Base-by-base conservation (phyloP, 2,797 vertebrate species). In the Characodon lateralis region DNA sequence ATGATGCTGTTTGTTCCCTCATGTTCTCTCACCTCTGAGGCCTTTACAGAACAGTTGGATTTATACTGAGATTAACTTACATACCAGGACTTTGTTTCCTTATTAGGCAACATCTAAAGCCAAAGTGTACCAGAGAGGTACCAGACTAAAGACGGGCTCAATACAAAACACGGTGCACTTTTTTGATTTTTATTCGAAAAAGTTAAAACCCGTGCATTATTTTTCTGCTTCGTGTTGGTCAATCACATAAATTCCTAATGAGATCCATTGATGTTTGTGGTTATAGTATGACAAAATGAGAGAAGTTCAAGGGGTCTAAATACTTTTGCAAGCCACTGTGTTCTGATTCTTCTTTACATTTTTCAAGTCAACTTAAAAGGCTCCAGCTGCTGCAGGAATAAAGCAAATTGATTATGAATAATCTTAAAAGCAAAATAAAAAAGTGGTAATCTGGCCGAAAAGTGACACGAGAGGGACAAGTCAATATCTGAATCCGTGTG, bases 331-430 rank as follows among this genome's bases (percentile, higher is more conserved):
- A 48, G 24, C 22, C 24, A 69, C 22, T 69, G 35, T 22, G 63
- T 78, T 79, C 73, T 84, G 26, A 73, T 82, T 28, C 75, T 69
- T 89, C 80, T 79, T 66, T 22, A 58, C 72, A 68, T 77, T 88
- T 87, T 73, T 77, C 12, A 69, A 85, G 76, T 90, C 84, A 86
- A 89, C 88, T 79, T 73, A 58, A 89, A 87, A 83, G 82, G 80
- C 87, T 71, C 87, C 84, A 74, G 84, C 69, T 72, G 88, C 76
- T 72, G 63, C 73, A 77, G 87, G 77, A 88, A 88, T 90, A 87
- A 85, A 76, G 81, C 79, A 41, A 83, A 94, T 92, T 86, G 91
- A 94, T 92, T 87, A 70, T 89, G 82, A 91, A 91, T 89, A 91
- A 92, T 91, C 82, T 92, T 83, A 83, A 83, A 88, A 56, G 72